Evolutionary conservation across 2,113 vertebrate species (phyloP).

Genomic region (Protomyctophum bolini): DNA sequence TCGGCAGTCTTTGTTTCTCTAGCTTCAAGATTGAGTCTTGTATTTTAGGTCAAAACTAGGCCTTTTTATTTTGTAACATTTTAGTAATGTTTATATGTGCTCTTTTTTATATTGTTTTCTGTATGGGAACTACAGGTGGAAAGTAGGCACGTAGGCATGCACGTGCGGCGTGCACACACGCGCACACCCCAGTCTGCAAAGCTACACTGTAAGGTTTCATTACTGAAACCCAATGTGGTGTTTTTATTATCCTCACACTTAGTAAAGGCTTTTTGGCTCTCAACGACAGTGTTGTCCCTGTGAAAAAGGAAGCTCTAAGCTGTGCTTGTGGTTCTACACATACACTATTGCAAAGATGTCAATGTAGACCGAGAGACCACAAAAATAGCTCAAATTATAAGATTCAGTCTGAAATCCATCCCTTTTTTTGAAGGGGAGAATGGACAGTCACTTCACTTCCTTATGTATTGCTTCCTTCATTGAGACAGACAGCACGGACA

Average conservation of each 20-base stretch:
- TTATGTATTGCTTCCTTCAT: too few species aligned
- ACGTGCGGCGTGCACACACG: too few species aligned
- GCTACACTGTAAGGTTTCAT: slow-evolving; percentile 8
- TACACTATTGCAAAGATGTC: neutral
- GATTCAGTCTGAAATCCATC: neutral
- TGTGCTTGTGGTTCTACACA: neutral
- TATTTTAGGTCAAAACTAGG: too few species aligned
- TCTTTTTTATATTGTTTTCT: too few species aligned
- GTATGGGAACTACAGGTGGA: neutral
- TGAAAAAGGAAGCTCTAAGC: neutral
- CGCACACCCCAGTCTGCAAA: too few species aligned
- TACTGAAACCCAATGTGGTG: neutral
- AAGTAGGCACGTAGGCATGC: neutral
- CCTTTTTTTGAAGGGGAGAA: neutral
- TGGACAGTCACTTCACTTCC: too few species aligned
- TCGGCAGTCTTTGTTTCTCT: too few species aligned
- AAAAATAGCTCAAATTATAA: neutral
- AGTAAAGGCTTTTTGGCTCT: slow-evolving; percentile 2
- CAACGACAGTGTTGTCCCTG: neutral
- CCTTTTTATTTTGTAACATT: too few species aligned
- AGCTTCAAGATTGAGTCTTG: too few species aligned
- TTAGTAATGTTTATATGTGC: too few species aligned
- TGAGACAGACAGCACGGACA: too few species aligned
- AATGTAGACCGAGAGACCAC: neutral
- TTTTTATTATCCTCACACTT: slow-evolving; percentile 1